Conservation (phyloP, 2,888 invertebrate species). For the Adineta ricciae region DNA sequence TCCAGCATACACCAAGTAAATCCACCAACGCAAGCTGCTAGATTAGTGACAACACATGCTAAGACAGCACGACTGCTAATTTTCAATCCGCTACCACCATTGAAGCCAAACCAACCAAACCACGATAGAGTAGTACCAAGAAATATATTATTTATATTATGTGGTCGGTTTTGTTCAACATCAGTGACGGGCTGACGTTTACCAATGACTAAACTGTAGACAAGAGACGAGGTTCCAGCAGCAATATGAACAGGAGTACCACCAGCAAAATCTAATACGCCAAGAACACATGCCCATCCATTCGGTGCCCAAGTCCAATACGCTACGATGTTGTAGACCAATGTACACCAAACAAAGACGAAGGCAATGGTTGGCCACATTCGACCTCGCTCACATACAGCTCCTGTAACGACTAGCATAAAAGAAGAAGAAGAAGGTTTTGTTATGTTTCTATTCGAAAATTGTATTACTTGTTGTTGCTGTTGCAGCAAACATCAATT, state of each 20-base stretch:
- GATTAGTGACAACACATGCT: not conserved
- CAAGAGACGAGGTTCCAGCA: not conserved
- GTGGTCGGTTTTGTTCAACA: not conserved
- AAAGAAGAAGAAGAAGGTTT: not conserved
- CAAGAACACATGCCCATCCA: not conserved
- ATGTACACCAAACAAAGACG: not conserved
- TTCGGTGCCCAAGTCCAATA: slow-evolving; percentile 23
- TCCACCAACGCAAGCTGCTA: not conserved
- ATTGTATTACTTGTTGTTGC: not conserved
- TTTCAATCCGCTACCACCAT: not conserved
- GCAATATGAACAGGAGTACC: slow-evolving; percentile 15
- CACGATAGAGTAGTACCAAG: slow-evolving; percentile 6
- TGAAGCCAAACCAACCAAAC: slow-evolving; percentile 29
- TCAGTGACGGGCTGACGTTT: not conserved
- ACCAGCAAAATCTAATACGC: slow-evolving; percentile 21
- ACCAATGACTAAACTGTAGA: not conserved
- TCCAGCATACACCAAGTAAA: slow-evolving; percentile 16
- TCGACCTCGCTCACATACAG: not conserved
- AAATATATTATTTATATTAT: not conserved
- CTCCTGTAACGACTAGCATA: not conserved
- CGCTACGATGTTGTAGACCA: slow-evolving; percentile 12
- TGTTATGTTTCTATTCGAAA: not conserved
- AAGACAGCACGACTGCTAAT: not conserved
- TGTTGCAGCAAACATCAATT: slow-evolving; percentile 20
- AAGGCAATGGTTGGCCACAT: not conserved